These are phyloP conservation scores for Helicolenus hilgendorfi DNA, from an alignment of 2,797 vertebrate species.

Conservation along the genomic window DNA sequence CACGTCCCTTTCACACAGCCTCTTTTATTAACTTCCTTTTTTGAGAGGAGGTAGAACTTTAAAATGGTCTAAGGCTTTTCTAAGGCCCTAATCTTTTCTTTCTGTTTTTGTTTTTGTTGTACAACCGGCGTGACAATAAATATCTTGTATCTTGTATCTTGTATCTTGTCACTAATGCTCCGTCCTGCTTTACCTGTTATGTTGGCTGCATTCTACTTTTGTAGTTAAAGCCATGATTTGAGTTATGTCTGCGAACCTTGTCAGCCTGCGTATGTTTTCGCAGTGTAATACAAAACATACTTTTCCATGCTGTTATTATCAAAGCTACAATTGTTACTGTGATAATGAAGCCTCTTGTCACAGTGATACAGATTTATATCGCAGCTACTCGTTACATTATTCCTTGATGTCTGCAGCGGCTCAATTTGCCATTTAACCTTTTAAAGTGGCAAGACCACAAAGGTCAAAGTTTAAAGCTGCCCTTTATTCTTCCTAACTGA, in stretches of 20 bases:
- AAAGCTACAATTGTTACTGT: background rate
- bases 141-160: too few species aligned
- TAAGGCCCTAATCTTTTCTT: background rate
- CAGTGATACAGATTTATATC: constrained; percentile 7
- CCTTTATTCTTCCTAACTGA: constrained; percentile 44
- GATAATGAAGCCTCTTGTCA: constrained; percentile 1
- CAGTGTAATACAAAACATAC: background rate
- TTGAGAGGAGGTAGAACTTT: background rate
- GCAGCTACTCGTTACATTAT: constrained; percentile 7
- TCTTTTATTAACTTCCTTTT: constrained; percentile 4
- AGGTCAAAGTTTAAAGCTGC: constrained; percentile 51
- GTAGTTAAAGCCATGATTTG: background rate
- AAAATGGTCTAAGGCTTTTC: background rate
- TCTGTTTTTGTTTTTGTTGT: too few species aligned
- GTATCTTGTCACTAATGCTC: background rate
- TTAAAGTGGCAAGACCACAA: constrained; percentile 21
- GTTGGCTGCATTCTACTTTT: background rate
- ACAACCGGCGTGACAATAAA: too few species aligned
- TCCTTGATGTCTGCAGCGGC: constrained; percentile 44
- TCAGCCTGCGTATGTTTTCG: background rate
- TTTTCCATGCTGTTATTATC: background rate
- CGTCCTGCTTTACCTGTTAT: background rate
- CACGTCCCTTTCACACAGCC: constrained; percentile 4
- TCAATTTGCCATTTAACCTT: constrained; percentile 37
- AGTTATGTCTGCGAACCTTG: background rate